Evolutionary conservation across 2,113 vertebrate species (phyloP).

Genomic region (Grus americana): DNA sequence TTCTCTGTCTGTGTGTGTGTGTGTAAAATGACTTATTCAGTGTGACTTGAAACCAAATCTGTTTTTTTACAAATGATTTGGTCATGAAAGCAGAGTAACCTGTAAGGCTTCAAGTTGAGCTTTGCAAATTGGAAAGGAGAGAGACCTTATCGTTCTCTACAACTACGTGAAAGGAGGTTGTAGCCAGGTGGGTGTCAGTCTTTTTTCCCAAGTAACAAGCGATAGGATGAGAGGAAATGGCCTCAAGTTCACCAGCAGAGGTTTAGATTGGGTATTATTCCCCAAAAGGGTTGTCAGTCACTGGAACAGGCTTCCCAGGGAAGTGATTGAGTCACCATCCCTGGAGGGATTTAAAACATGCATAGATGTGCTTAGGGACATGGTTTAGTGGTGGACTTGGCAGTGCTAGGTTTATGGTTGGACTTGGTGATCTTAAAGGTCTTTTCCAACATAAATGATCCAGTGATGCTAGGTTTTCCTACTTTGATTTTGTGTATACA

Average conservation of each 20-base stretch:
- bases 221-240: neutral
- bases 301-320: neutral
- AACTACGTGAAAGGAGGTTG: neutral
- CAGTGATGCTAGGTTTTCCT: neutral
- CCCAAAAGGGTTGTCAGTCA: neutral
- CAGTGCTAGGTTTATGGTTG: neutral
- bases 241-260: neutral
- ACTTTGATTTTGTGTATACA: neutral
- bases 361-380: neutral
- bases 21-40: neutral
- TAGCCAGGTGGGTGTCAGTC: neutral
- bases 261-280: neutral
- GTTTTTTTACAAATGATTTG: neutral
- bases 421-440: neutral
- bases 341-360: neutral
- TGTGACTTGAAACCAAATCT: neutral
- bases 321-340: neutral
- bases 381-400: neutral
- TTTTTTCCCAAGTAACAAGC: neutral
- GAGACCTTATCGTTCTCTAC: neutral
- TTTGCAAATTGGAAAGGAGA: neutral
- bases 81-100: neutral
- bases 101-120: neutral
- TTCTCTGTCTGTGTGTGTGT: neutral
- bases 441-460: neutral